These are phyloP conservation scores for Ochropleura leucogaster DNA, from an alignment of 2,888 invertebrate species.

Conservation along the genomic window DNA sequence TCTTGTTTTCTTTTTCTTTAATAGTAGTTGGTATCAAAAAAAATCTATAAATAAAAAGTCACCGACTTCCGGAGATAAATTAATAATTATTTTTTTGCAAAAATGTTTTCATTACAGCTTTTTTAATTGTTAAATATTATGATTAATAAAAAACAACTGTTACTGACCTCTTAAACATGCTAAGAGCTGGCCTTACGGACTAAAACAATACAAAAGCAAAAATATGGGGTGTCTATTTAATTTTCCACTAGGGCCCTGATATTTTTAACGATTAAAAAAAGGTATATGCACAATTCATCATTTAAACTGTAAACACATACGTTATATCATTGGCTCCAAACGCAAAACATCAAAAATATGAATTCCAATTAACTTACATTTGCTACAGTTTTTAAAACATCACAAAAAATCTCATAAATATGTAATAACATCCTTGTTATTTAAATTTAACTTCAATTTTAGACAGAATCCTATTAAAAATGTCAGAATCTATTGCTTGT, in stretches of 20 bases:
- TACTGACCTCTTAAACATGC: too few relatives aligned
- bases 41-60: too few relatives aligned
- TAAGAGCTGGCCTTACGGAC: too few relatives aligned
- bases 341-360: conserved; percentile 5
- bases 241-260: too few relatives aligned
- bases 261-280: not conserved
- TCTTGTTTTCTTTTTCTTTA: not conserved
- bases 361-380: conserved; percentile 25
- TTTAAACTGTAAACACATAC: not conserved
- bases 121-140: too few relatives aligned
- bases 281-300: not conserved
- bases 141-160: too few relatives aligned
- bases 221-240: rapidly evolving
- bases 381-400: conserved; percentile 36
- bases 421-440: conserved; percentile 50
- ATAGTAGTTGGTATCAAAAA: too few relatives aligned
- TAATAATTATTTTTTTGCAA: too few relatives aligned
- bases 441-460: conserved; percentile 31
- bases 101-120: too few relatives aligned
- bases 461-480: conserved; percentile 40
- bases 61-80: too few relatives aligned
- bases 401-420: conserved; percentile 24
- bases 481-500: conserved; percentile 40
- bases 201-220: too few relatives aligned
- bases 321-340: not conserved